Evolutionary conservation across 1,140 invertebrate genomes (phyloP).

Genomic region (Neodiprion fabricii): DNA sequence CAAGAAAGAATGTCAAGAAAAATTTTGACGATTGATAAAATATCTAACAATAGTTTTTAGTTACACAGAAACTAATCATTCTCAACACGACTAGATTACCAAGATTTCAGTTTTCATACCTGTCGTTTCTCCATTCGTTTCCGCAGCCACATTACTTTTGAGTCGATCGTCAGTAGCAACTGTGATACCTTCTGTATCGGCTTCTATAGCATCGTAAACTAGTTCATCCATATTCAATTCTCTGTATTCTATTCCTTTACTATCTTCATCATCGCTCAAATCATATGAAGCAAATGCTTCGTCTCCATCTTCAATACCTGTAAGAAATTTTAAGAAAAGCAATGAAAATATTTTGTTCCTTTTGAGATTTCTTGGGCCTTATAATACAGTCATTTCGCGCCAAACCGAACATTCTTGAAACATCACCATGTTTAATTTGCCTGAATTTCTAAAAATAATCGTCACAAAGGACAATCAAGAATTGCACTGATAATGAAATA

Average conservation of each 20-base stretch:
- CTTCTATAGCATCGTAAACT: slow-evolving; percentile 75
- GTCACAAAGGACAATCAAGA: too few species aligned
- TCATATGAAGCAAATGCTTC: slow-evolving; percentile 60
- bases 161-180: slow-evolving; percentile 54
- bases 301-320: slow-evolving; percentile 58
- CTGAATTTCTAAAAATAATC: too few species aligned
- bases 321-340: neutral
- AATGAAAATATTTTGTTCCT: neutral
- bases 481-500: too few species aligned
- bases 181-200: slow-evolving; percentile 64
- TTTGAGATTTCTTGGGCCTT: neutral
- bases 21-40: too few species aligned
- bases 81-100: neutral
- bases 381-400: neutral
- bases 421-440: too few species aligned
- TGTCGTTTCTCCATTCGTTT: slow-evolving; percentile 41
- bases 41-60: slow-evolving; percentile 11
- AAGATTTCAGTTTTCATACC: slow-evolving; percentile 19
- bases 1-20: too few species aligned
- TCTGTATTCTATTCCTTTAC: slow-evolving; percentile 68
- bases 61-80: neutral
- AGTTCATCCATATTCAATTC: slow-evolving; percentile 77
- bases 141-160: slow-evolving; percentile 32
- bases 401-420: too few species aligned
- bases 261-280: slow-evolving; percentile 70